Evolutionary conservation across 2,888 invertebrate species (phyloP), one percentile per base, ranked within the genome.

Genomic region (Philereme vetulata): DNA sequence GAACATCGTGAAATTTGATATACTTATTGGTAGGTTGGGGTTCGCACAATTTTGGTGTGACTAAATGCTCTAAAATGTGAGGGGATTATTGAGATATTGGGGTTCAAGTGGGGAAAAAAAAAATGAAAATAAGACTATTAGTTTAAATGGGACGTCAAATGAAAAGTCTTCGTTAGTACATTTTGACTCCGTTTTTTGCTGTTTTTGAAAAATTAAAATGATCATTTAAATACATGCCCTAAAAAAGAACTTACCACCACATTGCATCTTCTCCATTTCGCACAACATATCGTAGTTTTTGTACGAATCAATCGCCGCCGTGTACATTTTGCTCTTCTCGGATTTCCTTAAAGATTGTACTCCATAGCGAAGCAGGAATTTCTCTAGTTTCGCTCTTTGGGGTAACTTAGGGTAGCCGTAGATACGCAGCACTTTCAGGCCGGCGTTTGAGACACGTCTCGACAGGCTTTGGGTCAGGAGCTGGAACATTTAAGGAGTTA

Each of bases 301-400:
- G 45, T 47, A 68, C 8, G 57, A 60, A 4, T 61, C 54, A 1
- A 68, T 54, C 0, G 65, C 47, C 0, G 64, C 62, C 0, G 58
- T 57, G 38, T 46, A 65, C 48, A 55, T 36, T 1, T 44, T 42
- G 0, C 33, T 0, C 11, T 53, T 56, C 0, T 32, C 45, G 0
- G 68, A 60, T 36, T 66, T 68, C 65, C 60, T 51, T 3, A 68
- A 58, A 4, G 62, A 62, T 4, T 49, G 11, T 1, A 55, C 60
- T 4, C 51, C 55, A 59, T 40, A 56, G 8, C 36, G 6, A 0
- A 9, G 1, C 3, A 68, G 47, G n/a, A 43, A 54, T 1, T 53
- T 35, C 40, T 58, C 53, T 0, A 68, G 9, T 0, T 35, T 43
- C 4, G 11, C 6, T 1, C 60, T 44, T 8, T 33, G 52, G 0